Conservation (phyloP, 2,113 vertebrate genomes). For the Phodopus roborovskii region DNA sequence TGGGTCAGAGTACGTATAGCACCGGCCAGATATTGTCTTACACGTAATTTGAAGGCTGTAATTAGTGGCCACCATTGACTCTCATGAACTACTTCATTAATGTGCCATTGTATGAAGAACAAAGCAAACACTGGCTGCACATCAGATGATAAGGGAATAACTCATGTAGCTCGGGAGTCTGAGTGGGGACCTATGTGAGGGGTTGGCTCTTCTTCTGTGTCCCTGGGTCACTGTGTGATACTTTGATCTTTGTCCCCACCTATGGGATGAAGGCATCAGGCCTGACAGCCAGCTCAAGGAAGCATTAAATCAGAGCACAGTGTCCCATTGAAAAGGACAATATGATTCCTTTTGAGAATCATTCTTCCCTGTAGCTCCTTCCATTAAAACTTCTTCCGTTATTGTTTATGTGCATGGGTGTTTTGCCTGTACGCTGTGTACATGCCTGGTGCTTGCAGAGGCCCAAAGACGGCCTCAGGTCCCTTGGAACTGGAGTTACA, state of each 20-base stretch:
- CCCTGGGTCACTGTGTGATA: not conserved
- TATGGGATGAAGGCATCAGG: not conserved
- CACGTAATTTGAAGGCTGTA: not conserved
- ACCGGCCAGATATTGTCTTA: not conserved
- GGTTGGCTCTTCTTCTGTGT: not conserved
- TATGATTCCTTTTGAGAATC: slow-evolving; percentile 1
- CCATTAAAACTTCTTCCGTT: not conserved
- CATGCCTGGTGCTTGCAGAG: not conserved
- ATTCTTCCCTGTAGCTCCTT: not conserved
- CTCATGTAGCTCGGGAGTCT: rapidly evolving
- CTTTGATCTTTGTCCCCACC: not conserved
- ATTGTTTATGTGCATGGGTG: no score
- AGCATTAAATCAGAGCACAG: not conserved
- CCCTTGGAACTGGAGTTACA: not conserved
- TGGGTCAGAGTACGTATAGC: not conserved
- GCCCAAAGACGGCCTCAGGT: no score
- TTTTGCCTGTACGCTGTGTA: not conserved
- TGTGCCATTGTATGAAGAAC: not conserved
- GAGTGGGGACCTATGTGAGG: not conserved
- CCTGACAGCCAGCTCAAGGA: not conserved
- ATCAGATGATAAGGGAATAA: not conserved
- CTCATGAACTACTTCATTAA: not conserved
- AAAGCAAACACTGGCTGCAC: not conserved
- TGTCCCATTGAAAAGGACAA: not conserved
- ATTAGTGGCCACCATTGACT: not conserved